Evolutionary conservation across 2,888 invertebrate genomes (phyloP), one percentile per base, ranked within the genome.

Genomic region (Caenorhabditis macrosperma): DNA sequence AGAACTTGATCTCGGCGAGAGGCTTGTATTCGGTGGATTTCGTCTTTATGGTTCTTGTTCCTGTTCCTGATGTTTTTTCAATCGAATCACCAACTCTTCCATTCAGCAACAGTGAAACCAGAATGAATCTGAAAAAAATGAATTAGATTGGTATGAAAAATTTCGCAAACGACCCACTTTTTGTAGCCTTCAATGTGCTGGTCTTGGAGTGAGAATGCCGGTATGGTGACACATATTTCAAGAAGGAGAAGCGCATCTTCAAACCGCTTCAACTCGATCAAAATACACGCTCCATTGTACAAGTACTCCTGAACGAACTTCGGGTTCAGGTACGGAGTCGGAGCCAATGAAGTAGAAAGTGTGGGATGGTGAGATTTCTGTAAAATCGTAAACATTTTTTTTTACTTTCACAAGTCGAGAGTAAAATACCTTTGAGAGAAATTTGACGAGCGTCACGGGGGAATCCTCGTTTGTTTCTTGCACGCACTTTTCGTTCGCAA

Each of bases 271-370:
- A 72, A 10, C 67, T 83, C 80, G 24, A 78, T 76, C 2, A 75
- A 33, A 35, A 85, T 38, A n/a, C 79, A 57, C 24, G 78, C 79
- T n/a, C 78, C 74, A 35, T 82, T 79, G 61, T 80, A 85, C 20
- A 85, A 48, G 44, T 85, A 85, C 15, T 75, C 69, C 22, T 83
- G 72, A 17, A 85, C 64, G 38, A 60, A 72, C 44, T 82, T 82
- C 6, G 79, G 74, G 33, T 67, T 60, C 41, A 72, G 9, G 38
- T 38, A 67, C 10, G 59, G 22, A 54, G 5, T 41, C 10, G 66
- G 12, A 1, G 30, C 24, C n/a, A n/a, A n/a, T 22, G 55, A 0
- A 12, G 5, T 46, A 12, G 44, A 24, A 20, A 22, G 12, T 20
- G 54, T 17, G 30, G n/a, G n/a, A n/a, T n/a, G n/a, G n/a, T n/a